Percentiles rank a stretch among this genome's conserved stretches.
Evolutionary conservation across 2,797 vertebrate species (phyloP).

Genomic region (Halcyon badia): DNA sequence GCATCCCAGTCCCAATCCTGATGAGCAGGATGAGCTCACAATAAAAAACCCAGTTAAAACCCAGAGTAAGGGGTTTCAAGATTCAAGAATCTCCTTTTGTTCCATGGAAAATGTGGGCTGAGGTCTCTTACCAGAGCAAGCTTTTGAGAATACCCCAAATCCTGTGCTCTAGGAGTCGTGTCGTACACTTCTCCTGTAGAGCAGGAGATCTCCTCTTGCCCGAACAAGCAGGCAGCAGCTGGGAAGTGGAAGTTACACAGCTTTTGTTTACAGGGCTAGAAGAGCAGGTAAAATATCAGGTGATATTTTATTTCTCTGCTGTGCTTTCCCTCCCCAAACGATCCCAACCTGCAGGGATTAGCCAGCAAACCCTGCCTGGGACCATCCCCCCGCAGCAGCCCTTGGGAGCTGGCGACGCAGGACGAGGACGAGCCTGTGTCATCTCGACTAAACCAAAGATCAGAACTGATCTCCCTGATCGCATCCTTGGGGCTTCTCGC

Average conservation of each 20-base stretch:
- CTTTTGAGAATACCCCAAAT: neutral
- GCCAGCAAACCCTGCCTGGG: neutral
- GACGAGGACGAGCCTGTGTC: neutral
- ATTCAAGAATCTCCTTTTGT: neutral
- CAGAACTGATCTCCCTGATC: neutral
- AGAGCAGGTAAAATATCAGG: neutral
- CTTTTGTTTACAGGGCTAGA: neutral
- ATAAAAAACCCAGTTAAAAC: fast-evolving
- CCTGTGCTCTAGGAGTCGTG: neutral
- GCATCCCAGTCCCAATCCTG: neutral
- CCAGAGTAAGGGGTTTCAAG: neutral
- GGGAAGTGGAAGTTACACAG: neutral
- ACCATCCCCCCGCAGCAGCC: neutral
- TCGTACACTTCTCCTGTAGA: neutral
- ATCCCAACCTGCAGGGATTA: fast-evolving
- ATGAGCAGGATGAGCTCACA: neutral
- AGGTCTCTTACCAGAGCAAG: neutral
- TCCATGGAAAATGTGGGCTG: neutral
- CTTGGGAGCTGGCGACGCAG: neutral
- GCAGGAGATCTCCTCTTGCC: neutral
- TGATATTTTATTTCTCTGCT: neutral
- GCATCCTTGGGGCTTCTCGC: neutral
- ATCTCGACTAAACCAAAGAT: fast-evolving
- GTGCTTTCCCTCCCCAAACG: neutral
- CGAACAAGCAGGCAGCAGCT: neutral